phyloP scores from a whole-genome alignment of 2,113 vertebrate species.

The Oncorhynchus mykiss region DNA sequence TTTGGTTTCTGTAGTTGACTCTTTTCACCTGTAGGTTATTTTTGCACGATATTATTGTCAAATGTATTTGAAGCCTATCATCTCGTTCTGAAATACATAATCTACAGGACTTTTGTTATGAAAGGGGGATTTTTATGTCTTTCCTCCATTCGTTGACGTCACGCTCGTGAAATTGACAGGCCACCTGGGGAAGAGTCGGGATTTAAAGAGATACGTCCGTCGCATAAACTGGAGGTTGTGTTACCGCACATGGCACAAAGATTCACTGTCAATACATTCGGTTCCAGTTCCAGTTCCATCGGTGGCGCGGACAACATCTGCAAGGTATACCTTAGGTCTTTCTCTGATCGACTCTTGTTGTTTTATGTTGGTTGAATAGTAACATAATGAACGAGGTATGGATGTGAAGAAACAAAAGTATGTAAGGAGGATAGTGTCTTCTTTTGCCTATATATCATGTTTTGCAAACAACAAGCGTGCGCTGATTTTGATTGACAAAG shows the following conservation, averaged over 20 bases:
- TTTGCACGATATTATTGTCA: too few species aligned
- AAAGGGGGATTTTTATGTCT: background rate
- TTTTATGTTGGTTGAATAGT: background rate
- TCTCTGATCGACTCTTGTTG: background rate
- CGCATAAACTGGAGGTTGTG: conserved; percentile 24
- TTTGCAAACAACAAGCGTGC: background rate
- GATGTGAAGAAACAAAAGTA: background rate
- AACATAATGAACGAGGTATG: background rate
- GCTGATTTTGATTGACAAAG: background rate
- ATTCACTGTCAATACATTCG: background rate
- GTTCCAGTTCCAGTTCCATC: background rate
- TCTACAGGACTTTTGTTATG: conserved; percentile 30
- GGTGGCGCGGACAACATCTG: background rate
- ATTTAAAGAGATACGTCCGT: conserved; percentile 45
- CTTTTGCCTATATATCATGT: background rate
- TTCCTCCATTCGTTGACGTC: conserved; percentile 27
- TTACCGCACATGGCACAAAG: conserved; percentile 9
- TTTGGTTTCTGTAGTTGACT: background rate
- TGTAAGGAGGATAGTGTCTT: too few species aligned
- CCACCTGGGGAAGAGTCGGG: conserved; percentile 26
- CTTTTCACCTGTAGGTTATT: too few species aligned
- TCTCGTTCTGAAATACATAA: background rate
- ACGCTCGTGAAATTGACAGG: conserved; percentile 31
- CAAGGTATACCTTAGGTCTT: background rate
- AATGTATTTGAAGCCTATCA: background rate